Evolutionary conservation across 2,113 vertebrate species (phyloP).

Genomic region (Lepidothrix coronata): DNA sequence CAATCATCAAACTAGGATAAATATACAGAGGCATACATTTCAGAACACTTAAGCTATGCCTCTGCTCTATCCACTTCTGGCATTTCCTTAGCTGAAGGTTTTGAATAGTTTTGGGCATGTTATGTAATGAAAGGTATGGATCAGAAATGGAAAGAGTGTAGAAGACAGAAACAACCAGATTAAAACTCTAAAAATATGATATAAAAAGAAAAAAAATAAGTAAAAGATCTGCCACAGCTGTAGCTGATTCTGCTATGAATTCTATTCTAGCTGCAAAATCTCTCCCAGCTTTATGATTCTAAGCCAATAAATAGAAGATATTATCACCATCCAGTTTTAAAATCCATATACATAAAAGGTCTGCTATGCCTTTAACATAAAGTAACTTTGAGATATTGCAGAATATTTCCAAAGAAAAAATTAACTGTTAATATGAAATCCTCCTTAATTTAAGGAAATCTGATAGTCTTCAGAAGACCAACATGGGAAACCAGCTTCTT

Average conservation of each 20-base stretch:
- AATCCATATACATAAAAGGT: not conserved
- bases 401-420: not conserved
- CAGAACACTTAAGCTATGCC: not conserved
- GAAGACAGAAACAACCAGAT: not conserved
- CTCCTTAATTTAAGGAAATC: not conserved
- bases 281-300: not conserved
- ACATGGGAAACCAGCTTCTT: rapidly evolving
- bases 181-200: not conserved
- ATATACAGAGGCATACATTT: not conserved
- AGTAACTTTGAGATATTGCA: not conserved
- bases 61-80: not conserved
- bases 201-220: not conserved
- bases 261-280: not conserved
- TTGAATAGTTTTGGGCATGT: not conserved
- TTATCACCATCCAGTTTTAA: not conserved
- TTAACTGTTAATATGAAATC: not conserved
- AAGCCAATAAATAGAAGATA: not conserved
- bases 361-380: not conserved
- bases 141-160: not conserved
- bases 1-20: not conserved
- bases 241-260: not conserved
- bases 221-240: not conserved
- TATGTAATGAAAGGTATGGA: not conserved
- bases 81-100: not conserved
- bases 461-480: not conserved